These are phyloP conservation scores for Coreius guichenoti DNA, from an alignment of 2,797 vertebrate genomes.

Conservation along the genomic window DNA sequence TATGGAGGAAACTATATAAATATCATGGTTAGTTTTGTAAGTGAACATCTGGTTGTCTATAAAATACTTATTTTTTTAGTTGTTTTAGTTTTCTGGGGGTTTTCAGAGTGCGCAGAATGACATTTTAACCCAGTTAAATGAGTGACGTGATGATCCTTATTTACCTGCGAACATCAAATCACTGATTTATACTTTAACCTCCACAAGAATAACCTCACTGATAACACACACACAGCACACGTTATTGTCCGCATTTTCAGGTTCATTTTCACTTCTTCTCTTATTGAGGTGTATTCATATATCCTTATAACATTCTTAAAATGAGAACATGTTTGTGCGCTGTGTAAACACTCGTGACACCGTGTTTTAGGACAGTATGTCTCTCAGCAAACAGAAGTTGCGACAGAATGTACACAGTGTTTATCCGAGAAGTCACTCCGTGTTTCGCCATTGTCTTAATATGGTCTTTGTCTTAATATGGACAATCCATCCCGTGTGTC, in stretches of 20 bases:
- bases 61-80: neutral
- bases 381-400: constrained; percentile 74
- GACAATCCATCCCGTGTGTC: constrained; percentile 78
- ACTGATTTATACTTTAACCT: constrained; percentile 10
- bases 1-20: neutral
- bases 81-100: neutral
- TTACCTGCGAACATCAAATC: neutral
- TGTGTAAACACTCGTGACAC: neutral
- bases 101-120: neutral
- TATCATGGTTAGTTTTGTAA: neutral
- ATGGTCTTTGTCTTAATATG: constrained; percentile 85
- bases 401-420: constrained; percentile 68
- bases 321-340: neutral
- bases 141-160: neutral
- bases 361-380: constrained; percentile 58
- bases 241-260: neutral
- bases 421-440: constrained; percentile 65
- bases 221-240: neutral
- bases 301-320: too few species aligned
- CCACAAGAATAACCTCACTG: neutral
- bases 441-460: constrained; percentile 80
- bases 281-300: neutral
- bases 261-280: neutral
- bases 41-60: neutral
- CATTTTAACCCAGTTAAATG: neutral